Conservation (phyloP, 1,140 invertebrate species). For the Temnothorax curvispinosus region DNA sequence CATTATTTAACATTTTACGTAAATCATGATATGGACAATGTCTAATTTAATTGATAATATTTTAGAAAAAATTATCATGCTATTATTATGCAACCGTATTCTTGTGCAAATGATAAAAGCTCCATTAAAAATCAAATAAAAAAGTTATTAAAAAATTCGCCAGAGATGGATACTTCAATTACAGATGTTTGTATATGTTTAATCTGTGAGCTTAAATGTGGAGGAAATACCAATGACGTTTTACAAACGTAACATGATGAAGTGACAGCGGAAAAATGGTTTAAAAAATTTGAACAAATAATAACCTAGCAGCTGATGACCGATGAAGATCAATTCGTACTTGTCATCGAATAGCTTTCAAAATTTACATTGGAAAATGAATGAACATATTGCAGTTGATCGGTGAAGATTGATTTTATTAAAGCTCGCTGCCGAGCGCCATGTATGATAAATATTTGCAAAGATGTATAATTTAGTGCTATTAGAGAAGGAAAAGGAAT, state of each 20-base stretch:
- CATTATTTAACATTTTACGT: not conserved
- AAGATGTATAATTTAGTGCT: not conserved
- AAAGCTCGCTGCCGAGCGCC: not conserved
- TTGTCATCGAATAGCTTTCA: not conserved
- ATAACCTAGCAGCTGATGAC: conserved; percentile 6
- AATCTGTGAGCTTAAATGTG: not conserved
- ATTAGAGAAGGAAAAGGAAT: not conserved
- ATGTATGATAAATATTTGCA: not conserved
- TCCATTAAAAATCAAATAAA: not conserved
- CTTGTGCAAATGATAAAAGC: not conserved
- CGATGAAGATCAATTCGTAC: conserved; percentile 3
- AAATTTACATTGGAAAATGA: conserved; percentile 24
- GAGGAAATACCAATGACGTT: not conserved
- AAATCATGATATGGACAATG: not conserved
- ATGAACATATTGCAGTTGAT: not conserved
- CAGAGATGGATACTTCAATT: not conserved
- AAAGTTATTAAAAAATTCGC: not conserved
- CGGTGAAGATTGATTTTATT: not conserved
- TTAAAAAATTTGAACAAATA: conserved; percentile 24
- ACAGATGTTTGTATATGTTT: not conserved
- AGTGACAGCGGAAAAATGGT: not conserved
- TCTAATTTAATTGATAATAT: not conserved
- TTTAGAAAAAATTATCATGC: not conserved
- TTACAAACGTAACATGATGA: not conserved
- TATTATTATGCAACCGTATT: not conserved